Evolutionary conservation across 2,888 invertebrate species (phyloP), one percentile per base, ranked within the genome.

Genomic region (Trimorus sp.): DNA sequence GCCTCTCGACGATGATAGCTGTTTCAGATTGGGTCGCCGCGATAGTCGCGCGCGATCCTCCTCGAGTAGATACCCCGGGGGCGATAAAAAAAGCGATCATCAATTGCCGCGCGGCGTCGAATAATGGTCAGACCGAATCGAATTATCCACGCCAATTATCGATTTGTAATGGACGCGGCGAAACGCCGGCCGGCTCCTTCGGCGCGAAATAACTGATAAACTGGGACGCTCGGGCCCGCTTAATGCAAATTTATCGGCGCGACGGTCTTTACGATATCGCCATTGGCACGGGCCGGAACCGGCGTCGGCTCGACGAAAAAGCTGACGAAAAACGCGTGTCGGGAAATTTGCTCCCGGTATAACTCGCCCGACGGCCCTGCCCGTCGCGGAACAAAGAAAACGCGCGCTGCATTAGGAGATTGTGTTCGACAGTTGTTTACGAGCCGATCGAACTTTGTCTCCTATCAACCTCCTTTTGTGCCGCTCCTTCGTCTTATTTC

Each of bases 371-470:
- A 86, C 85, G 86, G 84, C 79, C 79, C 81, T 81, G 84, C 79
- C 82, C 77, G 79, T 85, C 82, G 66, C 82, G 75, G 77, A 68
- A 86, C 86, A 88, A 90, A 89, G 89, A 88, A 88, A 88, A 26
- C 26, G 40, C 88, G 86, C n/a, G 84, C 79, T 89, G 90, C 91
- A 91, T 91, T 90, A 90, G 90, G 89, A 90, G 90, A 91, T 91
- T 91, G 90, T 90, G 90, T 89, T 90, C 90, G 90, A 89, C 89
- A 89, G 89, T 91, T 91, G 90, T 91, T 91, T 91, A 91, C 90
- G 91, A 89, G 84, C 84, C 85, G 86, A 86, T 87, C 83, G 78
- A 87, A 87, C 85, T 85, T 84, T 83, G 83, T 75, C 81, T 79
- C 69, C 75, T 80, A 69, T 68, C 79, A 56, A 45, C 53, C 73